These are phyloP conservation scores for Theonella swinhoei DNA, from an alignment of 37 sponge, comb jelly and placozoan genomes.

Conservation along the genomic window DNA sequence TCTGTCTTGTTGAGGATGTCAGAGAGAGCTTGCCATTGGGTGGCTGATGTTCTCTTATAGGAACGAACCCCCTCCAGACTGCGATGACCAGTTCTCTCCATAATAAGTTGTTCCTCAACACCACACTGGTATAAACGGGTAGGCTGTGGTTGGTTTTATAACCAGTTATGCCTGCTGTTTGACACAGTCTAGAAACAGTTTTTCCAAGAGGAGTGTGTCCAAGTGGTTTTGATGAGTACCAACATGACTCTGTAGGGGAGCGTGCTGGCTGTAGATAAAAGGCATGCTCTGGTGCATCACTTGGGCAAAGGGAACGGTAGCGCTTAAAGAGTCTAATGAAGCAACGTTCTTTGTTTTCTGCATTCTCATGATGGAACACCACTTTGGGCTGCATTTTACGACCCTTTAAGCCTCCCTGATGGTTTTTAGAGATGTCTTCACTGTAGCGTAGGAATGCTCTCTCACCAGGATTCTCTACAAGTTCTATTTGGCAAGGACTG, in stretches of 20 bases:
- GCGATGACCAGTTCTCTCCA: conserved; percentile 47
- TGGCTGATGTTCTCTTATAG: conserved; percentile 21
- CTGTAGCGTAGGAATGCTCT: conserved; percentile 14
- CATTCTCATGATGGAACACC: conserved; percentile 31
- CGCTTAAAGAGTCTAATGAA: conserved; percentile 23
- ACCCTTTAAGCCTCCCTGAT: conserved; percentile 35
- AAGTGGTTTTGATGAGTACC: conserved; percentile 20
- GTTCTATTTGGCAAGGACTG: conserved; percentile 12
- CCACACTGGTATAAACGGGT: conserved; percentile 25
- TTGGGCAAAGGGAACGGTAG: conserved; percentile 9
- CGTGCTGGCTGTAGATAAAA: conserved; percentile 18
- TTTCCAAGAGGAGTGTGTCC: conserved; percentile 13
- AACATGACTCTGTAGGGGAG: not conserved
- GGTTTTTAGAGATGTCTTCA: conserved; percentile 54
- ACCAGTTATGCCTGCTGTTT: conserved; percentile 19
- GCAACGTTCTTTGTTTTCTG: conserved; percentile 8
- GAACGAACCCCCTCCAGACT: conserved; percentile 27
- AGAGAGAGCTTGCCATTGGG: conserved; percentile 9
- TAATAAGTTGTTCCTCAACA: conserved; percentile 47
- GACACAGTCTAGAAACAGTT: conserved; percentile 2
- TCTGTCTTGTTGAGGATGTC: conserved; percentile 28
- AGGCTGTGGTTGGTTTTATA: conserved; percentile 38
- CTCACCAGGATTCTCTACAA: too few species aligned
- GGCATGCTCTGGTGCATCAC: conserved; percentile 5
- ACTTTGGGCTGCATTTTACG: conserved; percentile 16